phyloP scores from a whole-genome alignment of 2,888 invertebrate species.

The Hemicrepidius hirtus region DNA sequence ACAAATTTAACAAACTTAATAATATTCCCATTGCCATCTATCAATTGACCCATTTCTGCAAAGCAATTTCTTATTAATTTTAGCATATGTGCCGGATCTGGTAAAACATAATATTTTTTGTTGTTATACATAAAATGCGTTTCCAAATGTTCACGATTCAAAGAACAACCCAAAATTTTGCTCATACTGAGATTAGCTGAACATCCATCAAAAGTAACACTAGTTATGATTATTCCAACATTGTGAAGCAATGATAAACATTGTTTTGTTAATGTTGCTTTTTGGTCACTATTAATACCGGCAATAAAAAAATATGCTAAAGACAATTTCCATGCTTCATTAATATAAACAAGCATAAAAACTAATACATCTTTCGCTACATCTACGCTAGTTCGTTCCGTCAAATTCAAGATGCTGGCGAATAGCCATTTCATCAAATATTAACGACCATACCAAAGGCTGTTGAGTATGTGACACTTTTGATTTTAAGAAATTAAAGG shows the following conservation, averaged over 20 bases:
- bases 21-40: constrained; percentile 34
- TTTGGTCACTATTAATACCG: constrained; percentile 57
- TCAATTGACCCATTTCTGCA: constrained; percentile 37
- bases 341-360: constrained; percentile 57
- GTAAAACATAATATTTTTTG: constrained; percentile 17
- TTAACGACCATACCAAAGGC: constrained; percentile 49
- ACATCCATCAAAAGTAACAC: constrained; percentile 61
- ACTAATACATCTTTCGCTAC: constrained; percentile 59
- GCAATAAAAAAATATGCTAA: constrained; percentile 60
- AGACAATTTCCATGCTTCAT: constrained; percentile 60
- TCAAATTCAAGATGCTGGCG: constrained; percentile 61
- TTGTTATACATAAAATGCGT: neutral
- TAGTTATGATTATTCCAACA: constrained; percentile 52
- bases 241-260: constrained; percentile 54
- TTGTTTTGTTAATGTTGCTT: constrained; percentile 55
- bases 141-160: constrained; percentile 4
- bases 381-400: constrained; percentile 56
- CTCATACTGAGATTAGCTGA: constrained; percentile 56
- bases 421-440: constrained; percentile 63
- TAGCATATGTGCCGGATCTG: constrained; percentile 43
- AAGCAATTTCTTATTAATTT: constrained; percentile 44
- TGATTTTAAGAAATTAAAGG: constrained; percentile 56
- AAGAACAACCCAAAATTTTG: constrained; percentile 37
- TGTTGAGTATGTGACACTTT: constrained; percentile 49
- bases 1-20: constrained; percentile 52